Evolutionary conservation across 2,888 invertebrate species (phyloP), one percentile per base, ranked within the genome.

Genomic region (Xestia ashworthii): DNA sequence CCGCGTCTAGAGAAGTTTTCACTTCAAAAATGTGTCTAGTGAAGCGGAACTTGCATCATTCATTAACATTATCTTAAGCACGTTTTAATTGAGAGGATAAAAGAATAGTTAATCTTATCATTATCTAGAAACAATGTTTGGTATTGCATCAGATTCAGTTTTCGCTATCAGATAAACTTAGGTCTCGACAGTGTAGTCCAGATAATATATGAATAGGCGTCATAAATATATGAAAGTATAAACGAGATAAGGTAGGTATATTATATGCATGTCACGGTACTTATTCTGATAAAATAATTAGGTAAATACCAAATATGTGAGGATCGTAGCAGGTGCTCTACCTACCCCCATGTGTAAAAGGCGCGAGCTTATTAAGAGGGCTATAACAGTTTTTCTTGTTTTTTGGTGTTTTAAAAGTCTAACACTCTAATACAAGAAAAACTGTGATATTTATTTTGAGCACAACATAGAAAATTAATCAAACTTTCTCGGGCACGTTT

Each of bases 101-200:
- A 38, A 32, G 14, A 25, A 77, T 32, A 65, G 3, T 19, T 44
- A 46, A n/a, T 64, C 44, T 14, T 12, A 41, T 6, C 6, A 65
- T 64, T 62, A 25, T 70, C 44, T 62, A 22, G 50, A 62, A 48
- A 53, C 32, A 79, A 60, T 53, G 5, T 79, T 79, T 71, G 12
- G 5, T 46, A 46, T 77, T 77, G 71, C 80, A 53, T 80, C 80
- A 77, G 60, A 16, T n/a, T 38, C 50, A 48, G 19, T 5, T 53
- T 8, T 25, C 12, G 14, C 8, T 78, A 50, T 58, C 55, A n/a
- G n/a, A 14, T 53, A 58, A 12, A 16, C 14, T 25, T 60, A 60
- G 1, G n/a, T 62, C 19, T 71, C 32, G 50, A 1, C 12, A 62
- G 53, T 50, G 16, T 67, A 76, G 46, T 32, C 16, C 25, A 48